Evolutionary conservation across 2,113 vertebrate species (phyloP), one percentile per base, ranked within the genome.

Genomic region (Phylloscopus whistleri): DNA sequence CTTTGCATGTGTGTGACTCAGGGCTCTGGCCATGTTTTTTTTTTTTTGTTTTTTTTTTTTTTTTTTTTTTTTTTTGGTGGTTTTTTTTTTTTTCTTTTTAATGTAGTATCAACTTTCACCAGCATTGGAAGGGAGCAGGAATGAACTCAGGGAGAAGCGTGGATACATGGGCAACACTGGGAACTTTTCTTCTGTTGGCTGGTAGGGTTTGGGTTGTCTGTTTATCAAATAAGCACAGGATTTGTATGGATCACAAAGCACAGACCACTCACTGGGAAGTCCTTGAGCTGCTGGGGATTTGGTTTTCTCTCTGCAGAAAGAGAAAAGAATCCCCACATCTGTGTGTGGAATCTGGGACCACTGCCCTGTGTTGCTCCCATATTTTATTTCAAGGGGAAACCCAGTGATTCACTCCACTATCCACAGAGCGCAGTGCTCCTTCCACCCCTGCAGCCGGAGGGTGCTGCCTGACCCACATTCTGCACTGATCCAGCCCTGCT

Each of bases 231-330:
- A 58, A 87, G 14, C 33, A 33, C 2, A 4, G 51, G 62, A 48
- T 13, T 19, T 90, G 46, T n/a, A 39, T 0, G 31, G 24, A 16
- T 63, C 51, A 75, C 23, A 43, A 70, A 46, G 24, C 16, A 14
- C 1, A 1, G 28, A 18, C 43, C 2, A 1, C 24, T 52, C 28
- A 12, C 0, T 30, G 44, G 31, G 31, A 77, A 62, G 18, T 58
- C 35, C 43, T 79, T 0, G 0, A 69, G 33, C 63, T 84, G 41
- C 52, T 67, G 69, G 11, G 27, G 22, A 51, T 51, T 70, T 56
- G 21, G 1, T 76, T 69, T 85, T 70, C 66, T 51, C 41, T 46
- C 2, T 21, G 27, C 78, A 73, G 75, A 69, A 64, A 62, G 18
- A 49, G 49, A 41, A 43, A 31, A 63, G 35, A 31, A 56, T 56